Percentiles rank a stretch among this genome's conserved stretches.
Evolutionary conservation across 1,140 invertebrate species (phyloP).

Genomic region (Gryllus bimaculatus): DNA sequence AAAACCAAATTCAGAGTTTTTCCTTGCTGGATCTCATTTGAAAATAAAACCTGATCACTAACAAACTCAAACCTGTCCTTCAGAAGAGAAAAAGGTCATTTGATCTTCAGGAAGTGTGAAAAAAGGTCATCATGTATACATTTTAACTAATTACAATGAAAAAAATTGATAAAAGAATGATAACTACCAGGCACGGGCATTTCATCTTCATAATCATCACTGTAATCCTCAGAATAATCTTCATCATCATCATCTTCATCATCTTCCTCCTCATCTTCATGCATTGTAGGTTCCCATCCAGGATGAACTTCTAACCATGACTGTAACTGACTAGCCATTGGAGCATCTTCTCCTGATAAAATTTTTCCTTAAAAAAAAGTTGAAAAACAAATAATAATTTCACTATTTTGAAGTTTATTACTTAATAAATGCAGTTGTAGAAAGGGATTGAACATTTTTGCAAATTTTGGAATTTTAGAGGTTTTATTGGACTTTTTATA

Average conservation of each 20-base stretch:
- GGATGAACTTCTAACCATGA: conserved; percentile 34
- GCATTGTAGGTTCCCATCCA: conserved; percentile 47
- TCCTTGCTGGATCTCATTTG: too few species aligned
- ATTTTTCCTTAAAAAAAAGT: conserved; percentile 31
- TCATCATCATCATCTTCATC: conserved; percentile 27
- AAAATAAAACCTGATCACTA: too few species aligned
- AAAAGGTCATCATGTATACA: too few species aligned
- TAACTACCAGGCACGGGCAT: not conserved
- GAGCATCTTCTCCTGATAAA: conserved; percentile 47
- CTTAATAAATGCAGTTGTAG: too few species aligned
- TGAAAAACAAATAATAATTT: not conserved
- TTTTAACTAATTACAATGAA: too few species aligned
- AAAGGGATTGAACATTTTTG: too few species aligned
- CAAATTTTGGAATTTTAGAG: not conserved
- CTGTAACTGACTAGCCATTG: conserved; percentile 47
- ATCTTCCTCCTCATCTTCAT: conserved; percentile 35
- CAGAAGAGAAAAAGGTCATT: too few species aligned
- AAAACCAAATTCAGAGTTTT: too few species aligned
- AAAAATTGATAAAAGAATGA: too few species aligned
- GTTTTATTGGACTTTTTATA: not conserved
- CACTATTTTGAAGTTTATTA: too few species aligned
- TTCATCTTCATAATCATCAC: conserved; percentile 12
- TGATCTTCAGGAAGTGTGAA: too few species aligned
- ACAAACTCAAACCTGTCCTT: too few species aligned
- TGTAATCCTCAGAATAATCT: conserved; percentile 15